Evolutionary conservation across 2,888 invertebrate species (phyloP).

Genomic region (Standfussiana lucernea): DNA sequence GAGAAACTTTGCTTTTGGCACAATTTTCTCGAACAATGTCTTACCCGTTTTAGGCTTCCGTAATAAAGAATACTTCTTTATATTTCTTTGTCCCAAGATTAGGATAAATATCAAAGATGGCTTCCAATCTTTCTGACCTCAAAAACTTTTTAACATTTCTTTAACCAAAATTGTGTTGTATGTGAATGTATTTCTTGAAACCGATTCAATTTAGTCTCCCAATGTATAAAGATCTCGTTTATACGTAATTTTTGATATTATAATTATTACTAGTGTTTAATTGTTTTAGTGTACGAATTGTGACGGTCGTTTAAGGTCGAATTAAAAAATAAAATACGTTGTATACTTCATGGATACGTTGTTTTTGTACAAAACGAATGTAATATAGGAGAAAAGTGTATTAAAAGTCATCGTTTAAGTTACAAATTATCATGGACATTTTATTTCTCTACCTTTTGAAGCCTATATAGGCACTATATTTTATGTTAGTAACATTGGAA

Average conservation of each 20-base stretch:
- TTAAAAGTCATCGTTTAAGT: constrained; percentile 90
- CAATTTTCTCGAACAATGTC: constrained; percentile 43
- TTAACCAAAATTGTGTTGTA: constrained; percentile 24
- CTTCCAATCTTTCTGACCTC: constrained; percentile 46
- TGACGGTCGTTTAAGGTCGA: constrained; percentile 78
- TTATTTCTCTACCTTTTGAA: constrained; percentile 75
- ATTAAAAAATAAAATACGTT: constrained; percentile 77
- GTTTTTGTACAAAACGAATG: constrained; percentile 89
- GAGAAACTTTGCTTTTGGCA: constrained; percentile 33
- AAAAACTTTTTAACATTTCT: constrained; percentile 11
- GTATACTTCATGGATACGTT: constrained; percentile 84
- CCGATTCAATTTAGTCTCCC: constrained; percentile 68
- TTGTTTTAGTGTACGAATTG: constrained; percentile 72
- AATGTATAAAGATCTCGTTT: constrained; percentile 83
- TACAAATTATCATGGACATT: constrained; percentile 82
- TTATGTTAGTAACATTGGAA: background rate
- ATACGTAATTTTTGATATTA: constrained; percentile 88
- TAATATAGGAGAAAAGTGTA: constrained; percentile 88
- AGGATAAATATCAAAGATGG: constrained; percentile 43
- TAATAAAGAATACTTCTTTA: constrained; percentile 2
- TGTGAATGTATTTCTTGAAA: constrained; percentile 14
- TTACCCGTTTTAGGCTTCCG: constrained; percentile 23
- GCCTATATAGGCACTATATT: too few relatives aligned
- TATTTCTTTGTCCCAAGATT: constrained; percentile 11
- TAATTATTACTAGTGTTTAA: constrained; percentile 74